Evolutionary conservation across 1,140 invertebrate genomes (phyloP).

Genomic region (Phymastichus coffea): DNA sequence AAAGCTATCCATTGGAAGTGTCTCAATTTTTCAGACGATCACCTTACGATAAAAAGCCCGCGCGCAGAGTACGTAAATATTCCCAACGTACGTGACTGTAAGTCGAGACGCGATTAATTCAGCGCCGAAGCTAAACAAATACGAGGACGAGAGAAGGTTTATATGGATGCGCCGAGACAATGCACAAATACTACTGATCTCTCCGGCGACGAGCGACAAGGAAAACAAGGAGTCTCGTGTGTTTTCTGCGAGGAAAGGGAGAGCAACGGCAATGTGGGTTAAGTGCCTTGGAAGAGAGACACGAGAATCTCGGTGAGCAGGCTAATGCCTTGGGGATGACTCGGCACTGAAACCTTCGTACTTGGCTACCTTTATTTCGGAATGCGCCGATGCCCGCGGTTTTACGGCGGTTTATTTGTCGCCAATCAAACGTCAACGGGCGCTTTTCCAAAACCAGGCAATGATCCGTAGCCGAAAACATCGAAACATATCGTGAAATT

Average conservation of each 20-base stretch:
- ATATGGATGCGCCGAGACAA: slow-evolving; percentile 6
- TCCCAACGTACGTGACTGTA: no score
- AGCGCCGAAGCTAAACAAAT: slow-evolving; percentile 7
- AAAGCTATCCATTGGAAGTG: not conserved
- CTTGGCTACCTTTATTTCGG: no score
- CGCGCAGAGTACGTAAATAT: not conserved
- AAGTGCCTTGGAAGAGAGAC: not conserved
- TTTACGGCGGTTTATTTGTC: no score
- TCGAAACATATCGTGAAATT: no score
- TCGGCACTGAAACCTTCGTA: not conserved
- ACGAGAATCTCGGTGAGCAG: not conserved
- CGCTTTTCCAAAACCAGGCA: no score
- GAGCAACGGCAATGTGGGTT: not conserved
- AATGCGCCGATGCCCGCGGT: no score
- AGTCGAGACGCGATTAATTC: slow-evolving; percentile 5
- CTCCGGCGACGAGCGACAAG: not conserved
- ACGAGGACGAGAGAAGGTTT: not conserved
- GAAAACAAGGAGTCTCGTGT: no score
- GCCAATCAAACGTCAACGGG: no score
- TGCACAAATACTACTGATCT: slow-evolving; percentile 1
- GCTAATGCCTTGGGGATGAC: not conserved
- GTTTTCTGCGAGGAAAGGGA: no score
- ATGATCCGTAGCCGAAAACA: no score
- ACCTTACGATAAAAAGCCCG: not conserved
- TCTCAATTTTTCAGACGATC: not conserved